These are phyloP conservation scores for Brachyhypopomus occidentalis DNA, from an alignment of 2,113 vertebrate species.

Conservation along the genomic window DNA sequence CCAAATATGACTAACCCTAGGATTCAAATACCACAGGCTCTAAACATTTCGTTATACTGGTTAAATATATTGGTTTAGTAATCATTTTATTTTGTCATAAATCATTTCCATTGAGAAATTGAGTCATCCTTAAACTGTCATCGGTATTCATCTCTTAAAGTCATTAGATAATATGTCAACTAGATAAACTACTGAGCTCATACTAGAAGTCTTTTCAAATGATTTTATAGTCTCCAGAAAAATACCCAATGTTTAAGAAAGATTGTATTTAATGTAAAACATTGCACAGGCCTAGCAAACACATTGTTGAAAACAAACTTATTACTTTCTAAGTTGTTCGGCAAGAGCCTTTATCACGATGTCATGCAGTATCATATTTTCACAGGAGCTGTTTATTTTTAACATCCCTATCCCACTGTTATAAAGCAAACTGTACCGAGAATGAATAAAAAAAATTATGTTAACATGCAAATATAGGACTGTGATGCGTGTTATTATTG, in stretches of 20 bases:
- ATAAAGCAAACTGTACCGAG: no score
- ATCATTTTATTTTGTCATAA: neutral
- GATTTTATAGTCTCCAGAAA: conserved; percentile 24
- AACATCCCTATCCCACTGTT: neutral
- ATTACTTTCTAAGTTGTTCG: no score
- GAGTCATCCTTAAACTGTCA: neutral
- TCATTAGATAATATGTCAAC: conserved; percentile 34
- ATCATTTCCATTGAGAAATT: conserved; percentile 10
- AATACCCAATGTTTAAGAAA: neutral
- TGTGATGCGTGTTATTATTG: no score
- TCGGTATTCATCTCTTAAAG: neutral
- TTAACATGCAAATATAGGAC: neutral
- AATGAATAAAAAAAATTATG: no score
- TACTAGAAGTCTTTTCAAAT: neutral
- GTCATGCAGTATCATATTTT: no score
- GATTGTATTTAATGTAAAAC: neutral
- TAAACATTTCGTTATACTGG: neutral
- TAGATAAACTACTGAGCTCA: conserved; percentile 30
- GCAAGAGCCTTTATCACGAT: no score
- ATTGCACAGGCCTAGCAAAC: no score
- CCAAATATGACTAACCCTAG: no score
- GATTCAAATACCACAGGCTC: no score
- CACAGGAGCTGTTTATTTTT: neutral
- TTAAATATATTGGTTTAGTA: neutral
- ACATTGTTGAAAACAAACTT: no score